A percentile compares a stretch with the other conserved stretches of the same genome.
Evolutionary conservation across 92 coral and sea anemone species (phyloP).

Genomic region (Diadumene lineata): DNA sequence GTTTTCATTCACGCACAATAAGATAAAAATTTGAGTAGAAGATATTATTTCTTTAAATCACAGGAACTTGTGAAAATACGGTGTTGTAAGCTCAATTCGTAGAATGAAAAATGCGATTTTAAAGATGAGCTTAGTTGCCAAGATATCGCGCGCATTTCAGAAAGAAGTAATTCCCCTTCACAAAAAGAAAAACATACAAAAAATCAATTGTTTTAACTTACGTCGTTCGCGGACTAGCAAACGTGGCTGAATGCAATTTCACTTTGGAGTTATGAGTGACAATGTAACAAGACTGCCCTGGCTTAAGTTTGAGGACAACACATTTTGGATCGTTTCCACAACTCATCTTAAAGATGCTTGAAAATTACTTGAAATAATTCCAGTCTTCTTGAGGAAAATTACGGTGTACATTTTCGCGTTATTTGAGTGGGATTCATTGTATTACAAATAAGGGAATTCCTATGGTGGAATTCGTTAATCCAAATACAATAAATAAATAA

Average conservation of each 20-base stretch:
- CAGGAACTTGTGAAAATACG: too few relatives aligned
- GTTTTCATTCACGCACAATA: too few relatives aligned
- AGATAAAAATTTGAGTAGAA: too few relatives aligned
- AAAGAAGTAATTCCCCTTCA: too few relatives aligned
- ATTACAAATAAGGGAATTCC: neutral
- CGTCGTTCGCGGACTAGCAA: slow-evolving; percentile 8
- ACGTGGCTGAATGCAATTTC: slow-evolving; percentile 14
- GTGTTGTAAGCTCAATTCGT: too few relatives aligned
- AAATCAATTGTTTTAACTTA: neutral
- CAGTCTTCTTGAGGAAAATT: neutral
- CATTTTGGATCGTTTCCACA: slow-evolving; percentile 17
- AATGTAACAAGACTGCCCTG: slow-evolving; percentile 43
- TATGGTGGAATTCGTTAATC: neutral
- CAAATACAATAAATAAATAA: slow-evolving; percentile 11
- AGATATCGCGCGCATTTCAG: too few relatives aligned
- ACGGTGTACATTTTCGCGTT: neutral
- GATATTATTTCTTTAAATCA: too few relatives aligned
- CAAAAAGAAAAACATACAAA: neutral
- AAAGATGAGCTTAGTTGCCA: too few relatives aligned
- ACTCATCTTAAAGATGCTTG: slow-evolving; percentile 1
- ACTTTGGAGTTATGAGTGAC: slow-evolving; percentile 32
- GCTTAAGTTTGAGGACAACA: slow-evolving; percentile 34
- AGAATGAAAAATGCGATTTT: too few relatives aligned
- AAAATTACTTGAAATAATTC: neutral
- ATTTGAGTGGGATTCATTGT: slow-evolving; percentile 4